A percentile compares a stretch with the other conserved stretches of the same genome.
These are phyloP conservation scores for Galbula dea DNA, from an alignment of 2,113 vertebrate species.

Conservation along the genomic window DNA sequence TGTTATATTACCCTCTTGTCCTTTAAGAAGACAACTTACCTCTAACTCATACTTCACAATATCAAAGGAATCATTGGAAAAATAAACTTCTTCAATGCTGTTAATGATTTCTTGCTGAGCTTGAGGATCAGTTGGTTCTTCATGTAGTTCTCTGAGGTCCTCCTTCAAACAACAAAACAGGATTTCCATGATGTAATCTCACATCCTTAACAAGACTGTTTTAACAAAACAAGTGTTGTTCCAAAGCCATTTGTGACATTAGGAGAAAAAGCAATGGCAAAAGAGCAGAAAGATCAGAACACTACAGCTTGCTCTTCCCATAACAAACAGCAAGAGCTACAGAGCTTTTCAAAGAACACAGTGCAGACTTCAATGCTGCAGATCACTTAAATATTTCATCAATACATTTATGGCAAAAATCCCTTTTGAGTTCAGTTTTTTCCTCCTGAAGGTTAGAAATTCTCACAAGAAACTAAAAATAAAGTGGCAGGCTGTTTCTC, in stretches of 20 bases:
- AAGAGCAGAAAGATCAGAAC: background rate
- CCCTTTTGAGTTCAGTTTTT: background rate
- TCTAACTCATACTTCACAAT: constrained; percentile 95
- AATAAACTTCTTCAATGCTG: constrained; percentile 96
- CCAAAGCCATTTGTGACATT: background rate
- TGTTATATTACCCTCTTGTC: background rate
- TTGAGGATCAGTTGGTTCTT: constrained; percentile 91
- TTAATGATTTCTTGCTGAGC: constrained; percentile 96
- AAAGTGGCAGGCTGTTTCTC: background rate
- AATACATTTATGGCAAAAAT: background rate
- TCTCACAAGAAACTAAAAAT: background rate
- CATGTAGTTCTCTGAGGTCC: constrained; percentile 88
- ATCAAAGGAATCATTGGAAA: constrained; percentile 93
- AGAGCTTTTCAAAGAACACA: background rate
- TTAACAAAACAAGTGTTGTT: background rate
- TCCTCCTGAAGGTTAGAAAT: background rate
- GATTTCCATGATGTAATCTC: background rate
- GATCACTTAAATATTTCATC: background rate
- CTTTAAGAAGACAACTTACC: constrained; percentile 74
- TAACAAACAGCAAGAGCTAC: background rate
- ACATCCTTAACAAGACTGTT: background rate
- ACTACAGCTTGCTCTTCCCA: background rate
- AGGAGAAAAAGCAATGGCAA: background rate
- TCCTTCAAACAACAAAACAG: constrained; percentile 77
- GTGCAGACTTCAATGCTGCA: accelerated